Conservation (phyloP, 2,888 invertebrate species). For the Gasteruption jaculator region DNA sequence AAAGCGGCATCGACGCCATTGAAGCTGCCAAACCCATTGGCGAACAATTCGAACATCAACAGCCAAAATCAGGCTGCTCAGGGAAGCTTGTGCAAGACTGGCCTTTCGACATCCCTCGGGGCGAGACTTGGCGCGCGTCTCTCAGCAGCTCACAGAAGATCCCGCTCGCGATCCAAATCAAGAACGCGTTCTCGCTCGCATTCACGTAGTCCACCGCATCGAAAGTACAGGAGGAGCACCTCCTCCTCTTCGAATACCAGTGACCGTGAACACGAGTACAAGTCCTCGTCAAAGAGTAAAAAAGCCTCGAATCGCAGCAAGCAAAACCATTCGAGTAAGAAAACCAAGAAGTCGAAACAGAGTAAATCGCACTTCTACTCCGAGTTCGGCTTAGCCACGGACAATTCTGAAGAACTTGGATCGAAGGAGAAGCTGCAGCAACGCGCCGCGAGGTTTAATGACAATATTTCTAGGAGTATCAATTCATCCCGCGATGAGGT, state of each 20-base stretch:
- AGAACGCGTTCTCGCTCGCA: slow-evolving; percentile 49
- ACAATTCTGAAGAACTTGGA: slow-evolving; percentile 62
- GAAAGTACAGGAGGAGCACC: slow-evolving; percentile 45
- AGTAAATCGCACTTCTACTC: slow-evolving; percentile 59
- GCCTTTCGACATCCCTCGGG: slow-evolving; percentile 59
- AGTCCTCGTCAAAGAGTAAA: slow-evolving; percentile 37
- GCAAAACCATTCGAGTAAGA: slow-evolving; percentile 53
- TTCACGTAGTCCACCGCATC: slow-evolving; percentile 41
- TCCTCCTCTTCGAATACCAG: slow-evolving; percentile 43
- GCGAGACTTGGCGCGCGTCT: slow-evolving; percentile 58
- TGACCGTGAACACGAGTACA: slow-evolving; percentile 45
- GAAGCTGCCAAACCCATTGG: slow-evolving; percentile 31
- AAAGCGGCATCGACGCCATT: slow-evolving; percentile 57
- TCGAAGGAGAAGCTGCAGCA: slow-evolving; percentile 78
- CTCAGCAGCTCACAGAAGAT: slow-evolving; percentile 43
- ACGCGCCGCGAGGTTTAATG: slow-evolving; percentile 83
- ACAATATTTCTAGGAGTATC: slow-evolving; percentile 54
- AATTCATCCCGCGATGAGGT: slow-evolving; percentile 57
- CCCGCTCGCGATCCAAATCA: slow-evolving; percentile 30
- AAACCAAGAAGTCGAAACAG: slow-evolving; percentile 57
- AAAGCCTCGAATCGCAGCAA: slow-evolving; percentile 36
- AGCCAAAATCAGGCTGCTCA: no score
- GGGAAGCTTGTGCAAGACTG: slow-evolving; percentile 47
- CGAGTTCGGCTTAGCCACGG: slow-evolving; percentile 61
- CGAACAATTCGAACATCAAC: slow-evolving; percentile 28